Conservation (phyloP, 2,113 vertebrate species). For the Neotoma lepida region DNA sequence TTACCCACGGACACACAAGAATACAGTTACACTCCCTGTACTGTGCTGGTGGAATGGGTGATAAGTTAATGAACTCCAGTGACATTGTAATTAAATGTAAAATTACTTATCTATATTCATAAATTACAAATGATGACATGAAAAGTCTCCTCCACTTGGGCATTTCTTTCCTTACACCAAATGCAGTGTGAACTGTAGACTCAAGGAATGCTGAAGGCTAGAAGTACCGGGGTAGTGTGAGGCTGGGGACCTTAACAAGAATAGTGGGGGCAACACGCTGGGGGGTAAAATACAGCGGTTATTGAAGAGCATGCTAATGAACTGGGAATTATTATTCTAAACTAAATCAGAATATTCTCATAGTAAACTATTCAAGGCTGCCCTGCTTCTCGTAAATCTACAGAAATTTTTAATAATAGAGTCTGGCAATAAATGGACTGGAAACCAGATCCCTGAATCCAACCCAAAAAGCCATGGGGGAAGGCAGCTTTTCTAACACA, state of each 20-base stretch:
- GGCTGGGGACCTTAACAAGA: neutral
- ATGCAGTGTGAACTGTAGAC: neutral
- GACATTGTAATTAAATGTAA: conserved; percentile 12
- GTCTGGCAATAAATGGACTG: conserved; percentile 22
- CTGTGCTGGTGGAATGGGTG: neutral
- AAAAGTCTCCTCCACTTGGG: neutral
- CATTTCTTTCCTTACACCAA: neutral
- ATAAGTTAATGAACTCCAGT: conserved; percentile 19
- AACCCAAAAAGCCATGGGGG: conserved; percentile 21
- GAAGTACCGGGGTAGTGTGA: neutral
- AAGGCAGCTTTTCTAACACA: conserved; percentile 39
- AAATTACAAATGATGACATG: neutral
- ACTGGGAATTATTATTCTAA: neutral
- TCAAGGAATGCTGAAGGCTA: neutral
- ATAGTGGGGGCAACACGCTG: neutral
- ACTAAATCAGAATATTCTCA: conserved; percentile 1
- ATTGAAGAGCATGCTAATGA: neutral
- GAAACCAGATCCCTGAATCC: conserved; percentile 48
- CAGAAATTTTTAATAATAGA: conserved; percentile 55
- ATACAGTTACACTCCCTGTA: neutral
- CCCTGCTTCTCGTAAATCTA: conserved; percentile 49
- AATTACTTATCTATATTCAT: neutral
- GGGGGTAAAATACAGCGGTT: neutral
- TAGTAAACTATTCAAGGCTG: conserved; percentile 32
- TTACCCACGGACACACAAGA: neutral